A percentile compares a stretch with the other conserved stretches of the same genome.
These are phyloP conservation scores for Callyntrura sp. DNA, from an alignment of 2,888 invertebrate species.

Conservation along the genomic window DNA sequence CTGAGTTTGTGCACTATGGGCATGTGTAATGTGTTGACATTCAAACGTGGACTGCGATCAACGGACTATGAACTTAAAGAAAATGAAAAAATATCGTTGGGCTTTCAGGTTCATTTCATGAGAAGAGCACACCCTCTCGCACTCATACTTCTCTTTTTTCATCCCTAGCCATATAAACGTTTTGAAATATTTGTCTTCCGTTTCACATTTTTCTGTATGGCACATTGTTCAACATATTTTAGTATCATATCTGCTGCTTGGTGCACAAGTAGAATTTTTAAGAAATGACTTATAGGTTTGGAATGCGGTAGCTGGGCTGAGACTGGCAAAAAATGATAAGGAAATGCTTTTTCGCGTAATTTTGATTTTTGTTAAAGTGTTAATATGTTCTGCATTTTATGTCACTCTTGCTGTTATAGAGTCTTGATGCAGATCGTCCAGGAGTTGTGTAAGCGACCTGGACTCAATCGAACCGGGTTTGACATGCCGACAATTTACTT, in stretches of 20 bases:
- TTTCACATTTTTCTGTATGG: too few species aligned
- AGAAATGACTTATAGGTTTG: not conserved
- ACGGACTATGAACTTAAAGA: not conserved
- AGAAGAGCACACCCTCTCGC: not conserved
- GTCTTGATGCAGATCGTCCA: constrained; percentile 88
- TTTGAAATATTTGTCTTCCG: not conserved
- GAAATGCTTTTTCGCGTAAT: not conserved
- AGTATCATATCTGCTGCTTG: too few species aligned
- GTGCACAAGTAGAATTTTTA: not conserved
- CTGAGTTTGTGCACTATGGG: not conserved
- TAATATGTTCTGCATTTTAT: not conserved
- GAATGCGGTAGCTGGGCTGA: too few species aligned
- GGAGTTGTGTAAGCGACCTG: constrained; percentile 87
- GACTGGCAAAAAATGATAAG: not conserved
- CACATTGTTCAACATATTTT: too few species aligned
- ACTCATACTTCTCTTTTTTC: not conserved
- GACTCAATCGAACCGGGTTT: constrained; percentile 87
- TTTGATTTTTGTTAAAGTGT: constrained; percentile 22
- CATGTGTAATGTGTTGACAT: not conserved
- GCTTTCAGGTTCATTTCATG: not conserved
- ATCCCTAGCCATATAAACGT: not conserved
- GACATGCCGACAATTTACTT: constrained; percentile 88
- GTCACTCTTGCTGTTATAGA: constrained; percentile 84
- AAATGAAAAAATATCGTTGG: not conserved
- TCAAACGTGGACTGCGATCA: not conserved